A percentile compares a stretch with the other conserved stretches of the same genome.
These are phyloP conservation scores for Thymallus thymallus DNA, from an alignment of 2,113 vertebrate species.

Conservation along the genomic window DNA sequence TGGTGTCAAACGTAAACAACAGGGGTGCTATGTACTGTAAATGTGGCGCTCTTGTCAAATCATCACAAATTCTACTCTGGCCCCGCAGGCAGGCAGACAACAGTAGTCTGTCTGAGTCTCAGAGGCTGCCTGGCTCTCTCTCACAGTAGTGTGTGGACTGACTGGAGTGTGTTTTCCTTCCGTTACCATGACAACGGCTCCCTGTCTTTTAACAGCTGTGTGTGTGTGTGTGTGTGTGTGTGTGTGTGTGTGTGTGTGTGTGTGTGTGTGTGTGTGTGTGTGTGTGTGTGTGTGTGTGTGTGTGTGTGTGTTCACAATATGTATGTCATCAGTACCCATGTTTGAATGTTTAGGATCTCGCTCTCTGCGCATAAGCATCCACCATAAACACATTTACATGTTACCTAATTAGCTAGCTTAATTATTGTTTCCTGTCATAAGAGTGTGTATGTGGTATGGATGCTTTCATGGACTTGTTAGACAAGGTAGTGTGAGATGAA, in stretches of 20 bases:
- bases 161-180: neutral
- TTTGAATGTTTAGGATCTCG: neutral
- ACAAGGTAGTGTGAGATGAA: neutral
- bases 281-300: neutral
- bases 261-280: neutral
- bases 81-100: neutral
- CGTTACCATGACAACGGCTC: slow-evolving; percentile 1
- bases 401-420: neutral
- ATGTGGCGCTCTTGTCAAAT: neutral
- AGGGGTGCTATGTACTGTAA: neutral
- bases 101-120: too few species aligned
- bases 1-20: too few species aligned
- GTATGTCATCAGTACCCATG: neutral
- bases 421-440: neutral
- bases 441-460: neutral
- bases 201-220: neutral
- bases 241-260: neutral
- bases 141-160: neutral
- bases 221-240: neutral
- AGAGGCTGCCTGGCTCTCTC: neutral
- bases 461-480: neutral
- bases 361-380: neutral
- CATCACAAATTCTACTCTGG: neutral
- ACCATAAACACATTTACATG: neutral
- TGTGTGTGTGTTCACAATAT: neutral